phyloP scores from a whole-genome alignment of 2,797 vertebrate genomes.

The Remorina albescens region DNA sequence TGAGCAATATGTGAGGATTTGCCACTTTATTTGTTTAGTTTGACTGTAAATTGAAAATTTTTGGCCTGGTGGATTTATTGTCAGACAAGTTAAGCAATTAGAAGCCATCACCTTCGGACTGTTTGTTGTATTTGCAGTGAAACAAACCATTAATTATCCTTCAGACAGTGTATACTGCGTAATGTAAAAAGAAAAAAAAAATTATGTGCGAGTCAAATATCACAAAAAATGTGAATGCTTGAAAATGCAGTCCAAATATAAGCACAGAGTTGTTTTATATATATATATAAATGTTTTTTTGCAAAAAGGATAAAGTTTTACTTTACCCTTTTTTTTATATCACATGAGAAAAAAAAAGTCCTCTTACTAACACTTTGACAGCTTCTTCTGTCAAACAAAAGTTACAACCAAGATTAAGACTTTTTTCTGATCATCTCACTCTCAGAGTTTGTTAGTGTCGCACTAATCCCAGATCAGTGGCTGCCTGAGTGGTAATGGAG shows the following conservation, averaged over 20 bases:
- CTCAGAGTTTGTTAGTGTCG: slow-evolving; percentile 39
- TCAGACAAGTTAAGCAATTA: not conserved
- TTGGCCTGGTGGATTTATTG: not conserved
- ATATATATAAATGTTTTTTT: not conserved
- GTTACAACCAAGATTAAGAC: slow-evolving; percentile 19
- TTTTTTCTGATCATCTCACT: slow-evolving; percentile 42
- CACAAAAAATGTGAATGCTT: not conserved
- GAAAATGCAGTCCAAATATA: not conserved
- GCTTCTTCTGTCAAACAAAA: slow-evolving; percentile 12
- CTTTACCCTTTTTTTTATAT: not conserved
- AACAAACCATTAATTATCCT: not conserved
- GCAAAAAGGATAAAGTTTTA: not conserved
- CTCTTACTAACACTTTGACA: not conserved
- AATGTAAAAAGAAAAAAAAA: not conserved
- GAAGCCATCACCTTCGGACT: not conserved
- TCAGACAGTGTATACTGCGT: not conserved
- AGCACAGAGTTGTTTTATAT: not conserved
- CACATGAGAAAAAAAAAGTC: not conserved
- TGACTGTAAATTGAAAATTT: not conserved
- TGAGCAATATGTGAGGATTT: not conserved
- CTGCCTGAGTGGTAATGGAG: slow-evolving; percentile 57
- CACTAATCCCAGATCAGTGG: slow-evolving; percentile 62
- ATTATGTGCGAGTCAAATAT: not conserved
- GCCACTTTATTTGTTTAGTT: not conserved
- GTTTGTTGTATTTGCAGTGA: not conserved